Evolutionary conservation across 2,113 vertebrate genomes (phyloP).

Genomic region (Cyanoliseus patagonus): DNA sequence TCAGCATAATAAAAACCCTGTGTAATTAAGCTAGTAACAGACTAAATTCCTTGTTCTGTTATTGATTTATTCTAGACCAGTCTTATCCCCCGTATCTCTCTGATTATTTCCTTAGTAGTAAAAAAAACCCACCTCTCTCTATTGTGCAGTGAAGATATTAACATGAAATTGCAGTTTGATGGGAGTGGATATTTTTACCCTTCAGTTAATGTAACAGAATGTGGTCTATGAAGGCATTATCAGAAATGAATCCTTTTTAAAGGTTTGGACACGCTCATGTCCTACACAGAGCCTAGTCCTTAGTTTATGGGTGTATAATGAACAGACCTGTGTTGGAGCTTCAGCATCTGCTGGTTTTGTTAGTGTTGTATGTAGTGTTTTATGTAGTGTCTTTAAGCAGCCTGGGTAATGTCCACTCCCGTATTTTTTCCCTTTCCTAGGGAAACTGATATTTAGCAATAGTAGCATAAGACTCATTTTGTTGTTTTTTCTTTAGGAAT

Average conservation of each 20-base stretch:
- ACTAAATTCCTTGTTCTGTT: constrained; percentile 57
- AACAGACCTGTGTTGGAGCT: not conserved
- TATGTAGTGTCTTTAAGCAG: not conserved
- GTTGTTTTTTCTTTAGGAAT: constrained; percentile 70
- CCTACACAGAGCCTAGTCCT: not conserved
- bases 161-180: not conserved
- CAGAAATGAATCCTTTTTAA: not conserved
- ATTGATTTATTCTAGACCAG: constrained; percentile 6
- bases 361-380: not conserved
- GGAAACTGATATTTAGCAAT: constrained; percentile 46
- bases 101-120: constrained; percentile 31
- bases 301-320: not conserved
- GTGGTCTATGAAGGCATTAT: not conserved
- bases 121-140: not conserved
- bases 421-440: not conserved
- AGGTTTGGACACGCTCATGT: not conserved
- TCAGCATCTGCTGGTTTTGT: not conserved
- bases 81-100: constrained; percentile 24
- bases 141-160: not conserved
- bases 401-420: constrained; percentile 34
- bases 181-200: constrained; percentile 16
- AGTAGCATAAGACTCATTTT: constrained; percentile 67
- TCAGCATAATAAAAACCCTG: not conserved
- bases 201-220: not conserved
- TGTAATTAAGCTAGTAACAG: constrained; percentile 56